Evolutionary conservation across 1,140 invertebrate genomes (phyloP).

Genomic region (Palaemon carinicauda): DNA sequence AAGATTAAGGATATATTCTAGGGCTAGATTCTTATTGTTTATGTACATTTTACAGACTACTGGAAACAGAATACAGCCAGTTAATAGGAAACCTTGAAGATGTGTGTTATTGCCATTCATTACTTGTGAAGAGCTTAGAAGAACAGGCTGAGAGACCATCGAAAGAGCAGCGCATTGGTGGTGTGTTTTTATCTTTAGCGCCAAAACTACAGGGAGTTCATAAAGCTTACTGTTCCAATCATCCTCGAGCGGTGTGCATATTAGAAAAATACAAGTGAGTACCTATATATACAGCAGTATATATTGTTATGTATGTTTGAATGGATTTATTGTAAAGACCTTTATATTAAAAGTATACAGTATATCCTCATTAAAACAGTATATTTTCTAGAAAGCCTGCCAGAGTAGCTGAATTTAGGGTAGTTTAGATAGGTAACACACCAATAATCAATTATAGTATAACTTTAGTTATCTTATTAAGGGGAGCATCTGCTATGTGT

Average conservation of each 20-base stretch:
- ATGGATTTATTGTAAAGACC: too few relatives aligned
- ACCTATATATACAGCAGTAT: too few relatives aligned
- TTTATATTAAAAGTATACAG: too few relatives aligned
- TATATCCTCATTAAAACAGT: too few relatives aligned
- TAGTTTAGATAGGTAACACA: too few relatives aligned
- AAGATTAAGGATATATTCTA: neutral
- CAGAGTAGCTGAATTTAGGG: too few relatives aligned
- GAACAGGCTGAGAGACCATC: slow-evolving; percentile 41
- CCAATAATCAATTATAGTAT: too few relatives aligned
- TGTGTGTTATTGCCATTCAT: slow-evolving; percentile 68
- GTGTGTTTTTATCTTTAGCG: slow-evolving; percentile 87
- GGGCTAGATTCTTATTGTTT: neutral
- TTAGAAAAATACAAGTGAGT: slow-evolving; percentile 74
- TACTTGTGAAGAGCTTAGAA: slow-evolving; percentile 62
- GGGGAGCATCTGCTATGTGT: too few relatives aligned
- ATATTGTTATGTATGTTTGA: too few relatives aligned
- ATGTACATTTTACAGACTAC: slow-evolving; percentile 71
- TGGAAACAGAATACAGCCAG: slow-evolving; percentile 83
- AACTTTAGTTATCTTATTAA: too few relatives aligned
- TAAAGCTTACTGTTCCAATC: slow-evolving; percentile 86
- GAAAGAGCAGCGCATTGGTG: slow-evolving; percentile 81
- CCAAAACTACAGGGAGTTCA: slow-evolving; percentile 86
- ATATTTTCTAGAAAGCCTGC: too few relatives aligned
- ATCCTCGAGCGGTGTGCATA: slow-evolving; percentile 91
- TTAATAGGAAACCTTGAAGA: slow-evolving; percentile 88